Base-by-base conservation (phyloP, 2,113 vertebrate genomes). In the Carassius carassius region DNA sequence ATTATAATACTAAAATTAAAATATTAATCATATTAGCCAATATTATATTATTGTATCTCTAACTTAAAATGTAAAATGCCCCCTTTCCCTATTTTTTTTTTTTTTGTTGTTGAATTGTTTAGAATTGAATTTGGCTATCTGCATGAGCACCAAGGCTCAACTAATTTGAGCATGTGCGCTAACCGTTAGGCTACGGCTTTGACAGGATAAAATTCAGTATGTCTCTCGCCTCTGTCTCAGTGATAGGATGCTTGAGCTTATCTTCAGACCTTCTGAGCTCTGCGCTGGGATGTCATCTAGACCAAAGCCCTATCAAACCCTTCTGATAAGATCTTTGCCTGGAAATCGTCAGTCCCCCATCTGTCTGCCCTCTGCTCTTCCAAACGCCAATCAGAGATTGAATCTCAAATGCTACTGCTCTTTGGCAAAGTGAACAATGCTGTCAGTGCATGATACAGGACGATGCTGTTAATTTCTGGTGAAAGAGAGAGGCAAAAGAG, bases 391-490 rank as follows among this genome's bases (percentile, higher is more conserved):
- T 91, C 65, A n/a, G 21, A 70, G 65, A 25, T 11, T 29, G 10
- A 90, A 90, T 90, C 89, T 88, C 87, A 92, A 91, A 88, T 29
- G 83, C 23, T 29, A 19, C 37, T 78, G 86, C 88, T 21, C 29
- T 23, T 29, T 29, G 73, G 56, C 62, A 37, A 23, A 13, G 7
- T 29, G 41, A 51, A 70, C 23, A 51, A 44, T 10, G 47, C 92
- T 91, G 92, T 93, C 93, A 92, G 89, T 91, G 91, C 91, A 90
- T 87, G 91, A 92, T 90, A 92, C 91, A 90, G 92, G 90, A 91
- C 92, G 92, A 93, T 90, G 92, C 92, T 92, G 91, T 92, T 94
- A 91, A 93, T 76, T 91, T 91, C 91, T 78, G 32, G 74, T 81
- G 88, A 89, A 90, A 84, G 87, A 91, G 91, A 72, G 87, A 92